phyloP scores from a whole-genome alignment of 2,113 vertebrate genomes.

The Rhegmatorhina hoffmannsi region DNA sequence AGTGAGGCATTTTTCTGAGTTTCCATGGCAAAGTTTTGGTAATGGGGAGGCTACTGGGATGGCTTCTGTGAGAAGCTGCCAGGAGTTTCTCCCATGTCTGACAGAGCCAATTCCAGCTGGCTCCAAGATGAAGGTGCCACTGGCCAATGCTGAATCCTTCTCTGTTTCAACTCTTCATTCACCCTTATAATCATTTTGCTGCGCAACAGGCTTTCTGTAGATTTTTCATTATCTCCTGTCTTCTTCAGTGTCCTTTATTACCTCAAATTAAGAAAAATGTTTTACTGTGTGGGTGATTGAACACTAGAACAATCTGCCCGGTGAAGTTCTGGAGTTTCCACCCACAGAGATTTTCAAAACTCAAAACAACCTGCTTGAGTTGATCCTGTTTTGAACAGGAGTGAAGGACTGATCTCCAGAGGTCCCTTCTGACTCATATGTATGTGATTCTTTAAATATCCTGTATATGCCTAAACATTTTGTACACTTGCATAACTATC shows the following conservation, averaged over 20 bases:
- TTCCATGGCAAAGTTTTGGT: neutral
- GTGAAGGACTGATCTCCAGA: neutral
- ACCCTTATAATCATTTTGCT: neutral
- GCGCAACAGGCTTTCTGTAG: neutral
- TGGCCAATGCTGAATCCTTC: neutral
- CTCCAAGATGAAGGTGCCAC: neutral
- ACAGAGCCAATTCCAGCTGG: neutral
- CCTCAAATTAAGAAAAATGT: neutral
- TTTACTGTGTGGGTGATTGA: neutral
- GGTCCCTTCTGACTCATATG: neutral
- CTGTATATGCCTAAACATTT: neutral
- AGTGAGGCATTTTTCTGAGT: neutral
- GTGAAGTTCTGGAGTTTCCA: neutral
- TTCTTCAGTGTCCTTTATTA: neutral
- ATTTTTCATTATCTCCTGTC: neutral
- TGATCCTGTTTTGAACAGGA: neutral
- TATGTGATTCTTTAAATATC: neutral
- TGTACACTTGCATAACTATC: neutral
- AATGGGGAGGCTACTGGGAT: neutral
- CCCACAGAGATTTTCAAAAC: neutral
- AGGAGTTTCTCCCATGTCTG: neutral
- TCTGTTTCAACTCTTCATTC: neutral
- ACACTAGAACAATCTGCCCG: neutral
- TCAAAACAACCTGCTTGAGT: neutral
- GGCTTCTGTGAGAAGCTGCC: neutral